Evolutionary conservation across 92 coral and sea anemone species (phyloP).

Genomic region (Palythoa caribaeorum): DNA sequence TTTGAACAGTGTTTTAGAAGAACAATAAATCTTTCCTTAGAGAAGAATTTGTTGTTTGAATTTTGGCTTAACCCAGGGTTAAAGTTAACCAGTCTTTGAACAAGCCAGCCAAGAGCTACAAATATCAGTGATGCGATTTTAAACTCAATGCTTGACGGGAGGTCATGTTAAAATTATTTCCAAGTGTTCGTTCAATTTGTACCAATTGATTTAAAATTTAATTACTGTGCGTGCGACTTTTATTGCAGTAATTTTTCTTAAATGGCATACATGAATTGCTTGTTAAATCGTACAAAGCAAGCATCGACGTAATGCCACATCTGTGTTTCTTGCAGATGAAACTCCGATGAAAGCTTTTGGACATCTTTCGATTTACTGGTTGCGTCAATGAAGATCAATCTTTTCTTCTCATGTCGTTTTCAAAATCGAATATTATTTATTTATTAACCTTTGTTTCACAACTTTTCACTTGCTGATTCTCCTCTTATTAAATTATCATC

Average conservation of each 20-base stretch:
- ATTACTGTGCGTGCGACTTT: background rate
- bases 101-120: background rate
- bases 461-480: slow-evolving; percentile 17
- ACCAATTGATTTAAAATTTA: slow-evolving; percentile 10
- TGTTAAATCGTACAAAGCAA: background rate
- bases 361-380: no score
- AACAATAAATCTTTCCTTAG: no score
- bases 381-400: no score
- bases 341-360: no score
- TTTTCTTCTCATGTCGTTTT: no score
- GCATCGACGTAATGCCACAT: background rate
- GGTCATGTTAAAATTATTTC: slow-evolving; percentile 13
- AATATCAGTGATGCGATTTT: background rate
- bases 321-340: background rate
- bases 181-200: slow-evolving; percentile 4
- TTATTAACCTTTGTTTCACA: slow-evolving; percentile 8
- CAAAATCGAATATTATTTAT: background rate
- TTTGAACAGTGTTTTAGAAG: no score
- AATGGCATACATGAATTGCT: slow-evolving; percentile 9
- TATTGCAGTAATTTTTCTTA: background rate
- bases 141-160: background rate
- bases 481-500: slow-evolving; percentile 8
- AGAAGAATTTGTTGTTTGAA: no score
- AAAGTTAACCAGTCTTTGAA: no score
- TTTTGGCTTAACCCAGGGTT: no score